Conservation (phyloP, 2,113 vertebrate genomes). For the Microtus richardsoni region DNA sequence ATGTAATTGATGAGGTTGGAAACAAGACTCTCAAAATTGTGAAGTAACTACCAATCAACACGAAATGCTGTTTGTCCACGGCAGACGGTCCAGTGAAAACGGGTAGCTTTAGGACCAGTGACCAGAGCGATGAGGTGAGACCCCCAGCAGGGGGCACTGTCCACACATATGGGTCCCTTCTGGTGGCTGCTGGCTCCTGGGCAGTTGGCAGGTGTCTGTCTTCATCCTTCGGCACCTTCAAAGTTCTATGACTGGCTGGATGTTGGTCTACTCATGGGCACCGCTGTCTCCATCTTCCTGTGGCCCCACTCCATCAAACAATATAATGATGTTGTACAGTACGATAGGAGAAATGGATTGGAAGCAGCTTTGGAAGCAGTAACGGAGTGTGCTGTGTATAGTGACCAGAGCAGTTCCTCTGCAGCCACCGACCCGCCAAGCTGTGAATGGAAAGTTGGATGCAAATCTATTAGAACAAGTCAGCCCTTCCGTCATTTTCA, state of each 20-base stretch:
- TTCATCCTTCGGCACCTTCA: background rate
- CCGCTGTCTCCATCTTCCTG: background rate
- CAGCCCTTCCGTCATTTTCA: background rate
- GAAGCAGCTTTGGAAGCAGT: background rate
- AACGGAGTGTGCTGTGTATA: background rate
- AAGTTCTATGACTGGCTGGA: background rate
- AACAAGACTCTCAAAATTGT: background rate
- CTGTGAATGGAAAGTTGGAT: background rate
- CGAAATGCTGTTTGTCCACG: background rate
- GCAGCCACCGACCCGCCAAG: background rate
- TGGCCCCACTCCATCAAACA: background rate
- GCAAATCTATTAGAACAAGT: background rate
- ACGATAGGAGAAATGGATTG: background rate
- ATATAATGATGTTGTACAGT: background rate
- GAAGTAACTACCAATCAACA: background rate
- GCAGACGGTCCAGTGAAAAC: background rate
- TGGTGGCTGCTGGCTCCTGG: background rate
- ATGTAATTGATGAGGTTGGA: background rate
- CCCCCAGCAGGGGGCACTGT: background rate
- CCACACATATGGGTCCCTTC: background rate
- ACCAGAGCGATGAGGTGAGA: background rate
- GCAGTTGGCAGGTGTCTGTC: background rate
- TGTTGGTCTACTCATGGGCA: background rate
- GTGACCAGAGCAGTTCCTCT: background rate
- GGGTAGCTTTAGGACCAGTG: background rate